Evolutionary conservation across 2,888 invertebrate species (phyloP), one percentile per base, ranked within the genome.

Genomic region (Ditula angustiorana): DNA sequence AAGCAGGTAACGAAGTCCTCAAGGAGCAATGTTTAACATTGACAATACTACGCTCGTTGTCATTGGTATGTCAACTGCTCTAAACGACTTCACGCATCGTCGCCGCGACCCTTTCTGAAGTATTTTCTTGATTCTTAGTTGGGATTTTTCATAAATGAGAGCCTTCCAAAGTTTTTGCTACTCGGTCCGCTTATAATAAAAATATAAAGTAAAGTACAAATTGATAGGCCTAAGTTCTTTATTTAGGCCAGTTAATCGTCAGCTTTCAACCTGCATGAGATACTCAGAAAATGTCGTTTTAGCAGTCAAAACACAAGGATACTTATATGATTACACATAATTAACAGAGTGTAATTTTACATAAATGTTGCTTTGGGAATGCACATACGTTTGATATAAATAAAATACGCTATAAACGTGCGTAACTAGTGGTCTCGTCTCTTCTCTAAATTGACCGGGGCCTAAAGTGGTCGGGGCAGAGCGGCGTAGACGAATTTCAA

Each of bases 401-500:
- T 41, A 16, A 16, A 3, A 2, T 37, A 37, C 37, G n/a, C 16
- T 49, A 13, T n/a, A n/a, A n/a, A n/a, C 10, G 62, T 52, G 41
- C 56, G 41, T 44, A 50, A 50, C 30, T 30, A 26, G n/a, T 16
- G 30, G 41, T 44, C 41, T 50, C 21, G 16, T 11, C 28, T 41
- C 11, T 16, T 2, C 28, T 37, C 33, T 63, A 19, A 57, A 63
- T 44, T 13, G 44, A 52, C 3, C 50, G 26, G 16, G 33, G 46
- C 59, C 50, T 57, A 65, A 66, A 66, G 62, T 61, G 61, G 66
- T 41, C 52, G 52, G 35, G 23, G 46, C 59, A 35, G 47, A 53
- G 64, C 55, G 55, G 49, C 55, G 65, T 65, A 61, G 61, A 65
- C 65, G 65, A 65, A 61, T 55, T 49, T 65, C 55, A 61, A 65